Conservation (phyloP, 1,140 invertebrate genomes). For the Calephelis nemesis region DNA sequence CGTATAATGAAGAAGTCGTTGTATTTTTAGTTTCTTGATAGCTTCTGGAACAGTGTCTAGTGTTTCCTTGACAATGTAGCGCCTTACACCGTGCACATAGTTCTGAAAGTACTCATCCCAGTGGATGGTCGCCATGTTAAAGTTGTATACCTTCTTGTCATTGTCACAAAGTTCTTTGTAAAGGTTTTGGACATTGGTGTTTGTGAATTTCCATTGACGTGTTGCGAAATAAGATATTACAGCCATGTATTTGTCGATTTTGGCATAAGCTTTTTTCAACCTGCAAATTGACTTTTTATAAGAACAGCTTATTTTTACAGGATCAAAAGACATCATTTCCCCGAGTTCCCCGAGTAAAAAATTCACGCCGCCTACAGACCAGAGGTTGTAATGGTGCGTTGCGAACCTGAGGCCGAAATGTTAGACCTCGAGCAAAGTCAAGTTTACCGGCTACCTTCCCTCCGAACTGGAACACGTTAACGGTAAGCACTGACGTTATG, state of each 20-base stretch:
- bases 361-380: no score
- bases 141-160: constrained; percentile 75
- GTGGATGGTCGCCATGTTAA: constrained; percentile 70
- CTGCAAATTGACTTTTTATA: constrained; percentile 59
- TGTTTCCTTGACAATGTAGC: constrained; percentile 82
- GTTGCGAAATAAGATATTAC: constrained; percentile 86
- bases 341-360: no score
- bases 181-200: constrained; percentile 81
- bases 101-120: constrained; percentile 81
- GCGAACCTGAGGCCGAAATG: no score
- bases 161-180: constrained; percentile 64
- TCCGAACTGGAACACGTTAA: no score
- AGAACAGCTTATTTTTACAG: no score
- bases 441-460: no score
- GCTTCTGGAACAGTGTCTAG: constrained; percentile 63
- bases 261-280: constrained; percentile 86
- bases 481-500: no score
- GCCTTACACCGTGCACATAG: constrained; percentile 80
- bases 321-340: no score
- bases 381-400: no score
- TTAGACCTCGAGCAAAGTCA: no score
- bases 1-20: no score
- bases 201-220: constrained; percentile 85
- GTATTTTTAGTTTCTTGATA: no score
- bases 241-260: constrained; percentile 85